phyloP scores from a whole-genome alignment of 2,888 invertebrate genomes.

The Parapristionchus giblindavisi region DNA sequence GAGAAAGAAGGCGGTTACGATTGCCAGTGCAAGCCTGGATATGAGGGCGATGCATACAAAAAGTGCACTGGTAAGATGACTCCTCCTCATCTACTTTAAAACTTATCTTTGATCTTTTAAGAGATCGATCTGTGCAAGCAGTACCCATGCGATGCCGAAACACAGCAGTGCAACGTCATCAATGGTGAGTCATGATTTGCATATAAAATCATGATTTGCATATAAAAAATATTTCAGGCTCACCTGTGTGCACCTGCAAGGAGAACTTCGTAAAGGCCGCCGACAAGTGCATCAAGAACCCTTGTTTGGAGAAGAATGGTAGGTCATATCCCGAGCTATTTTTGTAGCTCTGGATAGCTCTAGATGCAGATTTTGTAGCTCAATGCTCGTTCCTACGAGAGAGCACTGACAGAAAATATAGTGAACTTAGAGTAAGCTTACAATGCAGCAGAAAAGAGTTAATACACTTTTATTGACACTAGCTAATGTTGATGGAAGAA shows the following conservation, averaged over 20 bases:
- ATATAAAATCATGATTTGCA: too few species aligned
- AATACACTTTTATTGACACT: too few species aligned
- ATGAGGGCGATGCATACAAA: slow-evolving; percentile 46
- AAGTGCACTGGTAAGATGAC: background rate
- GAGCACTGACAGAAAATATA: too few species aligned
- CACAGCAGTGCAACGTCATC: background rate
- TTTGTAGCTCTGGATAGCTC: too few species aligned
- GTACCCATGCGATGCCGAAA: slow-evolving; percentile 4
- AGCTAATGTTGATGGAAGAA: too few species aligned
- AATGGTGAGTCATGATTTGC: background rate
- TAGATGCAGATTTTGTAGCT: too few species aligned
- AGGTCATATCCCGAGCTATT: too few species aligned
- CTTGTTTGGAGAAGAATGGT: slow-evolving; percentile 35
- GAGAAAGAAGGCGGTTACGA: slow-evolving; percentile 51
- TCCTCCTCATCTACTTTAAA: background rate
- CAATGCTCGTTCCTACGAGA: too few species aligned
- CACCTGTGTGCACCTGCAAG: slow-evolving; percentile 4
- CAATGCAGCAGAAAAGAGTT: too few species aligned
- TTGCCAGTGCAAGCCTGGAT: slow-evolving; percentile 76
- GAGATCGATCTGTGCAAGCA: slow-evolving; percentile 30
- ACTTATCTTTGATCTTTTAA: background rate
- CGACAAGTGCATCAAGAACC: slow-evolving; percentile 26
- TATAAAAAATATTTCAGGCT: background rate
- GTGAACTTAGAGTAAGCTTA: too few species aligned
- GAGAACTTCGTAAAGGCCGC: background rate